Conservation (phyloP, 2,797 vertebrate species). For the Dendrocincla fuliginosa region DNA sequence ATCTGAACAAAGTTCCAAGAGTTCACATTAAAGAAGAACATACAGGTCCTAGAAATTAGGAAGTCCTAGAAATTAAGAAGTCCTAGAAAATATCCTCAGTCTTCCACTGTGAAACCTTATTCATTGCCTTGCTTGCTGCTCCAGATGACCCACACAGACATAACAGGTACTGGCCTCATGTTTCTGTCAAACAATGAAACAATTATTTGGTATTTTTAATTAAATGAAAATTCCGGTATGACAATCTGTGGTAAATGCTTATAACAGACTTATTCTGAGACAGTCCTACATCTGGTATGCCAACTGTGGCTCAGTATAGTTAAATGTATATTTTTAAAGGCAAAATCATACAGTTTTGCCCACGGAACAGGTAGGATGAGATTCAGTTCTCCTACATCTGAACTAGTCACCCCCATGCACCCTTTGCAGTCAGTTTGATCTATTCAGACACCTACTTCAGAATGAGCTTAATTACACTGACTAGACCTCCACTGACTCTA, state of each 20-base stretch:
- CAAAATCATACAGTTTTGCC: constrained; percentile 48
- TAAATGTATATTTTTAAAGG: constrained; percentile 43
- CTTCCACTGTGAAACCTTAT: neutral
- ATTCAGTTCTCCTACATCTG: constrained; percentile 29
- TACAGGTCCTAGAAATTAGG: neutral
- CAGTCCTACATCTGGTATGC: constrained; percentile 46
- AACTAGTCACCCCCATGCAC: neutral
- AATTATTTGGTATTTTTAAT: neutral
- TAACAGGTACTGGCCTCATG: neutral
- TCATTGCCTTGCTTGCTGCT: neutral
- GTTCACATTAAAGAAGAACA: neutral
- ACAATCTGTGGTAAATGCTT: constrained; percentile 11
- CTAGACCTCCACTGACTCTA: neutral
- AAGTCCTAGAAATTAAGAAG: neutral
- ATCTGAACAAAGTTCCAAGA: neutral
- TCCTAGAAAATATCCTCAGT: neutral
- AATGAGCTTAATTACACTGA: neutral
- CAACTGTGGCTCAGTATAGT: constrained; percentile 29
- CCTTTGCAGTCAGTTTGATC: constrained; percentile 1
- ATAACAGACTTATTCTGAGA: constrained; percentile 36
- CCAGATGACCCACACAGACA: neutral
- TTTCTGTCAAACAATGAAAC: neutral
- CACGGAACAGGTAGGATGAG: constrained; percentile 49
- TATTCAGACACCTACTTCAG: constrained; percentile 14
- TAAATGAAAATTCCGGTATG: constrained; percentile 1